Evolutionary conservation across 2,888 invertebrate species (phyloP).

Genomic region (Phragmatobia fuliginosa): DNA sequence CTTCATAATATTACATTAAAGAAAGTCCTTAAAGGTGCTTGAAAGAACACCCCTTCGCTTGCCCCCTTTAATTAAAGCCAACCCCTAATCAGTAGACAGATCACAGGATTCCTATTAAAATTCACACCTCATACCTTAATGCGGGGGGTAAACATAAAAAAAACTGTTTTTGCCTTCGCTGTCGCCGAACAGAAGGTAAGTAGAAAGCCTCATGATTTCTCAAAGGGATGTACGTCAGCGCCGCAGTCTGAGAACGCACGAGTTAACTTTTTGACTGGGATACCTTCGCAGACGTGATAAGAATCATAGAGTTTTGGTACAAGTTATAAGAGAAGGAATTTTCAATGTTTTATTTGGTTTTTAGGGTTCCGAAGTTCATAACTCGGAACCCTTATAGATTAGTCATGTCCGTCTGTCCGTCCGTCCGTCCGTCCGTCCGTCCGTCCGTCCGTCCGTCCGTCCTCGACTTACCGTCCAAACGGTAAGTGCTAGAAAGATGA

Average conservation of each 20-base stretch:
- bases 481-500: too few relatives aligned
- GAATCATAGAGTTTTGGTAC: conserved; percentile 63
- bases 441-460: too few relatives aligned
- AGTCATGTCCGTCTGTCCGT: too few relatives aligned
- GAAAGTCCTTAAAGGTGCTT: conserved; percentile 14
- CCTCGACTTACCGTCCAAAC: too few relatives aligned
- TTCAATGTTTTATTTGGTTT: background rate
- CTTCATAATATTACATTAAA: conserved; percentile 6
- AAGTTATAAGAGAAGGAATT: conserved; percentile 29
- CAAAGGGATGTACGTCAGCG: conserved; percentile 79
- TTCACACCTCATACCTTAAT: conserved; percentile 46
- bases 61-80: conserved; percentile 38
- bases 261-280: conserved; percentile 84
- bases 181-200: conserved; percentile 59
- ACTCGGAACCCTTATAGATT: too few relatives aligned
- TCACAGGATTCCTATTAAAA: conserved; percentile 42
- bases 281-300: conserved; percentile 80
- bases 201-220: conserved; percentile 81
- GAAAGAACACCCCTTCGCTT: background rate
- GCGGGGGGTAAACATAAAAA: conserved; percentile 45
- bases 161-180: conserved; percentile 32
- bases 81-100: conserved; percentile 24
- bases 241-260: conserved; percentile 70
- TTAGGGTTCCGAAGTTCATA: too few relatives aligned
- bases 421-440: too few relatives aligned